phyloP scores from a whole-genome alignment of 2,113 vertebrate species.

The Ornithorhynchus anatinus region DNA sequence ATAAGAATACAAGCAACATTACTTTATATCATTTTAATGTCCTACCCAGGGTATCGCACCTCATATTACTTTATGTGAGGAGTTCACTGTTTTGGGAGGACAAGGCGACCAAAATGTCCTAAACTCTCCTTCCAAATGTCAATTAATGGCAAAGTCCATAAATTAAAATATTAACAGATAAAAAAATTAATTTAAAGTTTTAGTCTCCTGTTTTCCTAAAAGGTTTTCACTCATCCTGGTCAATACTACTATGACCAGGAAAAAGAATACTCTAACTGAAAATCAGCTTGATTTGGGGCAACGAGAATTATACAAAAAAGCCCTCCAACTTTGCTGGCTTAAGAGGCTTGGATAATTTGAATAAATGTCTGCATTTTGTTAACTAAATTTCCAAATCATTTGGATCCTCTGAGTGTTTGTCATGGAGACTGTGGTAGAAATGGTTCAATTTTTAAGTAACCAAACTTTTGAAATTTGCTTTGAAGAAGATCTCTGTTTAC shows the following conservation, averaged over 20 bases:
- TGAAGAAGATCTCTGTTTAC: background rate
- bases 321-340: conserved; percentile 12
- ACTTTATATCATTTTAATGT: conserved; percentile 35
- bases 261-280: background rate
- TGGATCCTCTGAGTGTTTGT: conserved; percentile 17
- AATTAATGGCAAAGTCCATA: conserved; percentile 27
- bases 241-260: background rate
- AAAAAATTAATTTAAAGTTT: no score
- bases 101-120: no score
- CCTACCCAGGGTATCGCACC: conserved; percentile 22
- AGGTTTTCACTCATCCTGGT: conserved; percentile 9
- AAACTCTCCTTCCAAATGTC: conserved; percentile 41
- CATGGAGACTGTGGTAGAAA: background rate
- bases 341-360: conserved; percentile 9
- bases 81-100: conserved; percentile 13
- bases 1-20: no score
- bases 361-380: conserved; percentile 21
- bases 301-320: conserved; percentile 5
- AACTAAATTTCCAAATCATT: conserved; percentile 13
- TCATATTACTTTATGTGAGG: conserved; percentile 12
- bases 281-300: conserved; percentile 32
- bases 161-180: no score
- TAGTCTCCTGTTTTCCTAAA: conserved; percentile 16
- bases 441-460: conserved; percentile 7
- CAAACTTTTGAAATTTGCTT: background rate